Evolutionary conservation across 2,888 invertebrate genomes (phyloP), one percentile per base, ranked within the genome.

Genomic region (Diarsia mendica): DNA sequence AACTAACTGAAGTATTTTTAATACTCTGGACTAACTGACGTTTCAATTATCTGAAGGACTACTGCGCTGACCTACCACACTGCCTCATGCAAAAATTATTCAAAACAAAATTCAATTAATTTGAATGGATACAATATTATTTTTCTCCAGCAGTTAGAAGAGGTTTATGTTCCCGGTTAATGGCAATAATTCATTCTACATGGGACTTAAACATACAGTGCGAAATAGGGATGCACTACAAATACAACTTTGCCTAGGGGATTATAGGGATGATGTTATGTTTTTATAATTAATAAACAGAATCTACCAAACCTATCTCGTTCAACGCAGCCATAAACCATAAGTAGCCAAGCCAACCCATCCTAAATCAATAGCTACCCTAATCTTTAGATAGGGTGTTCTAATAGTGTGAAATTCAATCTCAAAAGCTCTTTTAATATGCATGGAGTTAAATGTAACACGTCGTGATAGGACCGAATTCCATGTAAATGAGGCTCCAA

Each of bases 401-500:
- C 53, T 71, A 73, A 71, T 85, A 77, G 85, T 81, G 65, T 76
- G 53, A 85, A 83, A 83, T 81, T 85, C 65, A 77, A 71, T 85
- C 68, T 75, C 65, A 46, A 66, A 82, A 82, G 71, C 83, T 77
- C 82, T 79, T 84, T 84, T 82, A 85, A 64, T 84, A 84, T 84
- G 83, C 75, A 82, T 82, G 64, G 66, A 85, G 79, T 82, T 78
- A 72, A 77, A 74, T 82, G 75, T 85, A 60, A 85, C 77, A 72
- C 70, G 63, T 64, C 63, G 55, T 63, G 83, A 85, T 79, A 82
- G 82, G 70, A 74, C 64, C 61, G 69, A 84, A 84, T 83, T 82
- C 72, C 73, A 84, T 84, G 84, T 84, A 82, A 84, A 84, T 84
- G 84, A 84, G 78, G 73, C 65, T 73, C 51, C 69, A 67, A 85